These are phyloP conservation scores for Eupithecia exiguata DNA, from an alignment of 2,888 invertebrate species.

Conservation along the genomic window DNA sequence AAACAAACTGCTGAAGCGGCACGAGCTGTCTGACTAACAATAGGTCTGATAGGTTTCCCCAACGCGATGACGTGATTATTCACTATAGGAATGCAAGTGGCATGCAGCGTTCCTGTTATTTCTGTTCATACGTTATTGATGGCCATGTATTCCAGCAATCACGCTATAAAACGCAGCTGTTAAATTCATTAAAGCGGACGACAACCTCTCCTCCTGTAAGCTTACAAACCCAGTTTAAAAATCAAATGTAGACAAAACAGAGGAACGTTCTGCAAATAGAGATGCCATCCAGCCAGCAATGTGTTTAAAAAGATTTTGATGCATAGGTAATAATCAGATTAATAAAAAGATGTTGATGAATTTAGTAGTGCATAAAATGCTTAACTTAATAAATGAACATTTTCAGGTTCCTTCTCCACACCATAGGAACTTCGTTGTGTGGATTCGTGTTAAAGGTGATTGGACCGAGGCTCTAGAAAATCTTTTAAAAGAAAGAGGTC, in stretches of 20 bases:
- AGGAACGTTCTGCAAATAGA: not conserved
- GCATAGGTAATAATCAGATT: no score
- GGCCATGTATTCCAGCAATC: constrained; percentile 29
- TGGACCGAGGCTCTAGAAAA: constrained; percentile 79
- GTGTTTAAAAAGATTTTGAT: not conserved
- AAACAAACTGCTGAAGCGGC: not conserved
- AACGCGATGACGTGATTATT: constrained; percentile 21
- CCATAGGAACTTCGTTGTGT: constrained; percentile 73
- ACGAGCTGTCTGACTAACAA: not conserved
- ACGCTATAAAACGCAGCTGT: constrained; percentile 40
- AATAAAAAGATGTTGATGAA: no score
- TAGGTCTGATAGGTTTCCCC: constrained; percentile 7
- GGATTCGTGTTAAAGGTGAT: constrained; percentile 81
- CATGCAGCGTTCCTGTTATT: constrained; percentile 31
- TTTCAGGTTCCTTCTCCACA: constrained; percentile 73
- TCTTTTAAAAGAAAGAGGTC: constrained; percentile 59
- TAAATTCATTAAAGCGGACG: constrained; percentile 36
- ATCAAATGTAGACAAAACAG: not conserved
- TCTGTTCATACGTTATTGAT: constrained; percentile 31
- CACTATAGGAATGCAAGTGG: constrained; percentile 28
- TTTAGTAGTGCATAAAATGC: not conserved
- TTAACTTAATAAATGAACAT: not conserved
- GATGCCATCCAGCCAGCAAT: not conserved
- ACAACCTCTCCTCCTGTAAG: constrained; percentile 24
- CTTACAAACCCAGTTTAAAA: not conserved